Conservation (phyloP, 92 coral and sea anemone species). For the Porites rus region DNA sequence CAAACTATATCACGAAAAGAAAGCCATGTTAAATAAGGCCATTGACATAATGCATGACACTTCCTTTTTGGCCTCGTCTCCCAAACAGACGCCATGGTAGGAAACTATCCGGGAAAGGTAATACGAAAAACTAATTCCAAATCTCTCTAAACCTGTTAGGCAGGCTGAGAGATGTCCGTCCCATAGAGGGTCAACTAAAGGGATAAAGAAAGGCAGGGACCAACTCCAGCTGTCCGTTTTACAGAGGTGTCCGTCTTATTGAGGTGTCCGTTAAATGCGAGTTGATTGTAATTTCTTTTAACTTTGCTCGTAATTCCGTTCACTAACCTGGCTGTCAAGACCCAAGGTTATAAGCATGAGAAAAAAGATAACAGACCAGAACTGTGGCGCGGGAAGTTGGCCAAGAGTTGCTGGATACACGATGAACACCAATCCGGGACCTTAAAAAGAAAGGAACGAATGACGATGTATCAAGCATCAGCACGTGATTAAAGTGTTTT, state of each 20-base stretch:
- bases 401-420: constrained; percentile 97
- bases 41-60: no score
- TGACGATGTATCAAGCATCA: neutral
- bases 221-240: no score
- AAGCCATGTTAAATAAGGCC: neutral
- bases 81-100: no score
- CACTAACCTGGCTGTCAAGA: constrained; percentile 87
- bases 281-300: neutral
- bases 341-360: constrained; percentile 88
- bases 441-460: constrained; percentile 30
- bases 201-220: no score
- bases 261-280: no score
- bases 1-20: constrained; percentile 61
- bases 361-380: constrained; percentile 88
- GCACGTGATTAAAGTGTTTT: neutral
- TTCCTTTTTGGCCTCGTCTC: no score
- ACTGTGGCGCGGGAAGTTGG: constrained; percentile 80
- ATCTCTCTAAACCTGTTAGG: no score
- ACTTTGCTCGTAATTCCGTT: neutral
- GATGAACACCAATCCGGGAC: constrained; percentile 94
- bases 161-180: no score
- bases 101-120: no score
- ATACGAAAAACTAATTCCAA: no score
- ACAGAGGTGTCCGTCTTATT: no score
- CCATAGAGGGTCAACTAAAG: no score